phyloP scores from a whole-genome alignment of 2,113 vertebrate genomes.

The Hypocryptadius cinnamomeus region DNA sequence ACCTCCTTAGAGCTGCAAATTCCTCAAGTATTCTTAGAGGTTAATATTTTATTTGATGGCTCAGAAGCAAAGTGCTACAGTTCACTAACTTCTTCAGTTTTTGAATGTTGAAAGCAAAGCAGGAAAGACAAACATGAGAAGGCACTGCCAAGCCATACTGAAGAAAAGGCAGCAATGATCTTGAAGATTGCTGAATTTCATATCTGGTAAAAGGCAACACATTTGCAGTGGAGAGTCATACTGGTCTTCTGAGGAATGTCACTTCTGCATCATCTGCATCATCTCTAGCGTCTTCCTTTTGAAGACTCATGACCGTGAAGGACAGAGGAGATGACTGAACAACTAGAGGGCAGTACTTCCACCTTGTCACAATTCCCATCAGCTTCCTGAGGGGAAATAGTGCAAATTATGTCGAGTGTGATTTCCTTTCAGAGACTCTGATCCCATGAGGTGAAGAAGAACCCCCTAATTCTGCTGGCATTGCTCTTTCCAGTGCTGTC shows the following conservation, averaged over 20 bases:
- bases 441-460: neutral
- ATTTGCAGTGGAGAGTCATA: neutral
- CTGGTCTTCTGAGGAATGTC: neutral
- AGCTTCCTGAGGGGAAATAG: neutral
- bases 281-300: neutral
- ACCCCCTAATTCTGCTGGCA: neutral
- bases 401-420: neutral
- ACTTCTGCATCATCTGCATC: neutral
- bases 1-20: neutral
- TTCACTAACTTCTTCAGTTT: neutral
- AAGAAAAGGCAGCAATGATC: neutral
- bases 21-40: neutral
- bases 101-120: neutral
- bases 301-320: neutral
- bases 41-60: conserved; percentile 11
- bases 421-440: neutral
- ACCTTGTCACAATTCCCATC: neutral
- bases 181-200: neutral
- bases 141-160: neutral
- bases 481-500: neutral
- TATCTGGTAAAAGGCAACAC: neutral
- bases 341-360: neutral
- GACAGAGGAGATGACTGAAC: neutral
- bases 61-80: neutral
- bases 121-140: neutral